Base-by-base conservation (phyloP, 2,113 vertebrate genomes). In the Cheirogaleus medius region DNA sequence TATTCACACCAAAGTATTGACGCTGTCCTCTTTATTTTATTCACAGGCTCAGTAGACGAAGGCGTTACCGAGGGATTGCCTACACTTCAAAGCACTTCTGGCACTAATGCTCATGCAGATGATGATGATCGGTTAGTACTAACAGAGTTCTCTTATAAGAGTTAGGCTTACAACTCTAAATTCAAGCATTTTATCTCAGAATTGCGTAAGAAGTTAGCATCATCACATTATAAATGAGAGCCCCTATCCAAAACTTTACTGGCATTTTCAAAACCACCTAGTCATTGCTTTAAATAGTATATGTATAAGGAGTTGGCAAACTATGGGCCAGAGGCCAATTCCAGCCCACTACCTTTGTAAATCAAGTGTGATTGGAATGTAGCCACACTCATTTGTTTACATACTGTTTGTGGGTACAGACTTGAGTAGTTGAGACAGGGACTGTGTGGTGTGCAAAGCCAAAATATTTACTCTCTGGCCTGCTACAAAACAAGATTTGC, bases 41-140 rank as follows among this genome's bases (percentile, higher is more conserved):
- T 97, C 89, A 94, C 96, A 99, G 99, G 99, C 93, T 99, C 99
- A 14, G 99, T 99, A 98, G 99, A 99, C 94, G 99, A 99, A 98
- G 99, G 99, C 21, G 99, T 99, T 44, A 99, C 99, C 0, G 99
- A 99, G 95, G 99, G 99, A 60, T 71, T 99, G 63, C 99, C 99
- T 60, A 99, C 99, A 34, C 99, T 99, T 95, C 99, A 99, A 1
- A 99, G 99, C 71, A 98, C 99, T 84, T 99, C 99, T 32, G 99
- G 98, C 97, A 97, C 99, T 49, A 99, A 99, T 97, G 98, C 99
- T 97, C 99, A 99, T 0, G 98, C 98, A 2, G 99, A 99, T 87
- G 99, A 99, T 23, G 99, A 99, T 20, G 99, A 99, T 98, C 99
- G 99, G 99, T 99, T 98, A 87, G 98, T 99, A 97, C 96, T 96